Base-by-base conservation (phyloP, 2,888 invertebrate species). In the Sphaerophoria rueppellii region DNA sequence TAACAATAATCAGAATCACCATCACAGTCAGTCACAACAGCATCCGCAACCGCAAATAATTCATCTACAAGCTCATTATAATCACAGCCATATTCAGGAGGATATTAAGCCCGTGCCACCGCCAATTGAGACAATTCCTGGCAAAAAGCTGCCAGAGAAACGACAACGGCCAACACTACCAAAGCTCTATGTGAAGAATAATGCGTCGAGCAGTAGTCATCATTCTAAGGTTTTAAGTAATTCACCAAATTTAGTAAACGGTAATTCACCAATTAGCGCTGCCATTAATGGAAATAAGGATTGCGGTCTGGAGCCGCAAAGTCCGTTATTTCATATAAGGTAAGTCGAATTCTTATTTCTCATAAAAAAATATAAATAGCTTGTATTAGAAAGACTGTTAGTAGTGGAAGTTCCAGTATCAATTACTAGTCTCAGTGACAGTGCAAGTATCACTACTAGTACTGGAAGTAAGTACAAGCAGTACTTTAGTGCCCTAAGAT, bases 71-170 rank as follows among this genome's bases (percentile, higher is more conserved):
- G 82, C 86, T 86, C 91, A 90, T 77, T 91, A 92, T 88, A 91
- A 88, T 91, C 93, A 92, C 93, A 93, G 88, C 94, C 93, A 89
- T 94, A 92, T 89, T 92, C 93, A 87, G 94, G 95, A 92, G 89
- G 94, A 94, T 91, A 93, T 93, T 65, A 95, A 96, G 92, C 97
- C 97, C 70, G 96, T 97, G 92, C 97, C 97, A 69, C 97, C 97
- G 48, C 97, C 97, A 11, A 97, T 97, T 89, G 97, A 97, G 92
- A 97, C 97, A 0, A 97, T 97, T 88, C 97, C 97, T 0, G 95
- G 96, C 50, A 96, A 96, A 91, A 96, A 96, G 91, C 93, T 95
- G 24, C 94, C 93, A 86, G 96, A 96, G 90, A 96, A 96, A 89
- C 92, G 96, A 88, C 96, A 96, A 79, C 93, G 96, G 82, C 94